Evolutionary conservation across 2,797 vertebrate genomes (phyloP), one percentile per base, ranked within the genome.

Genomic region (Hippopotamyrus pictus): DNA sequence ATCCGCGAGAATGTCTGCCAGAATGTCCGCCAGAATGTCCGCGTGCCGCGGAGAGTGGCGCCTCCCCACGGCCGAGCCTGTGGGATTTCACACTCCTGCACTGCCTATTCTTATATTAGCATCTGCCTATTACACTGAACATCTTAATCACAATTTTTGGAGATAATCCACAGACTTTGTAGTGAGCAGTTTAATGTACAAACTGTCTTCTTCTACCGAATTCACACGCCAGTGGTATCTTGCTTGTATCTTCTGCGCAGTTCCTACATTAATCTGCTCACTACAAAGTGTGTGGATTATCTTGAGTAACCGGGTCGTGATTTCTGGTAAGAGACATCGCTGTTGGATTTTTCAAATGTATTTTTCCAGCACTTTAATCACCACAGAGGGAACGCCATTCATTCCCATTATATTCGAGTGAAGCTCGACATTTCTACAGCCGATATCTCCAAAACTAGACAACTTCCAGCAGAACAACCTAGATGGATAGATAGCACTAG

Each of bases 1-100:
- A 93, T 95, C 94, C 94, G 94, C 93, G 93, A 94, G 94, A 9
- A 48, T 50, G 48, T 51, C 50, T 3, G 12, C 3, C 1, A 48
- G 50, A 1, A 37, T 37, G 37, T 95, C 94, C 95, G 94, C 93
- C 93, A 94, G 94, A 41, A 37, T 37, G 33, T 37, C 33, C 33
- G 33, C 33, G 33, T 2, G 33, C 93, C 17, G 87, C 91, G 91
- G 91, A 91, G n/a, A 62, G 46, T 6, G 57, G 90, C 25, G 89
- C 4, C 37, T 54, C 29, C 46, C 0, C 9, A 9, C 0, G 33
- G n/a, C 17, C 3, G 22, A 22, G 44, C n/a, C n/a, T 50, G 9
- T 0, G 3, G 6, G 19, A 17, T 4, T 57, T 7, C 4, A 29
- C 11, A 86, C 4, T n/a, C 17, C n/a, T 3, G n/a, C 54, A 6